These are phyloP conservation scores for Stigmatopora nigra DNA, from an alignment of 2,113 vertebrate genomes.

Conservation along the genomic window DNA sequence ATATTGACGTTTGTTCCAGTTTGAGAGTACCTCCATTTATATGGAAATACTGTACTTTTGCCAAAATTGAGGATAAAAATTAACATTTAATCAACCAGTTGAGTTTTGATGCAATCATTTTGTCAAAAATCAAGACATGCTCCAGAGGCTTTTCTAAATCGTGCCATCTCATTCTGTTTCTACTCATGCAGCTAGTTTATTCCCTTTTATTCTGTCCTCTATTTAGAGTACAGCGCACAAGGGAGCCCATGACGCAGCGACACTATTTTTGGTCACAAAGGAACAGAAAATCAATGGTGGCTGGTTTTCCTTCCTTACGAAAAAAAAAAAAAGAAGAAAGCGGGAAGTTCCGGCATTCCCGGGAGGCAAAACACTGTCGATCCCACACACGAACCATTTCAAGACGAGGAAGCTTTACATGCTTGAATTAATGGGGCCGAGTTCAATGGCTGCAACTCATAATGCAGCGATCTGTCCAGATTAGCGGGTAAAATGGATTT, in stretches of 20 bases:
- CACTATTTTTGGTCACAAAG: conserved; percentile 55
- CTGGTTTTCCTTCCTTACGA: conserved; percentile 13
- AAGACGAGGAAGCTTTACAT: background rate
- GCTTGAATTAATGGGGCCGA: background rate
- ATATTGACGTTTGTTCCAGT: too few species aligned
- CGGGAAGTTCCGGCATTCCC: background rate
- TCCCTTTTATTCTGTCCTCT: conserved; percentile 32
- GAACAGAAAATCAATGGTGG: conserved; percentile 57
- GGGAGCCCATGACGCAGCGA: conserved; percentile 23
- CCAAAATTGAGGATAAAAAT: too few species aligned
- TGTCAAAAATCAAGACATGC: conserved; percentile 40
- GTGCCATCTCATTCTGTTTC: conserved; percentile 37
- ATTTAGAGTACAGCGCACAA: conserved; percentile 30
- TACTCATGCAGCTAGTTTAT: conserved; percentile 39
- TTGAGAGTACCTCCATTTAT: too few species aligned
- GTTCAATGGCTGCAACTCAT: background rate
- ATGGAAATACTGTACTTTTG: too few species aligned
- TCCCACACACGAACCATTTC: background rate
- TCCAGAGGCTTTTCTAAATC: conserved; percentile 26
- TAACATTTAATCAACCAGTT: too few species aligned
- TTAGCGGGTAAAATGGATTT: background rate
- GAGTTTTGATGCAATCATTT: too few species aligned
- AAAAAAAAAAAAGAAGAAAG: conserved; percentile 7
- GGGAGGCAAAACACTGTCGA: background rate
- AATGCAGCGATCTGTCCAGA: background rate